Percentiles rank a stretch among this genome's conserved stretches.
These are phyloP conservation scores for Moxostoma hubbsi DNA, from an alignment of 2,797 vertebrate genomes.

Conservation along the genomic window DNA sequence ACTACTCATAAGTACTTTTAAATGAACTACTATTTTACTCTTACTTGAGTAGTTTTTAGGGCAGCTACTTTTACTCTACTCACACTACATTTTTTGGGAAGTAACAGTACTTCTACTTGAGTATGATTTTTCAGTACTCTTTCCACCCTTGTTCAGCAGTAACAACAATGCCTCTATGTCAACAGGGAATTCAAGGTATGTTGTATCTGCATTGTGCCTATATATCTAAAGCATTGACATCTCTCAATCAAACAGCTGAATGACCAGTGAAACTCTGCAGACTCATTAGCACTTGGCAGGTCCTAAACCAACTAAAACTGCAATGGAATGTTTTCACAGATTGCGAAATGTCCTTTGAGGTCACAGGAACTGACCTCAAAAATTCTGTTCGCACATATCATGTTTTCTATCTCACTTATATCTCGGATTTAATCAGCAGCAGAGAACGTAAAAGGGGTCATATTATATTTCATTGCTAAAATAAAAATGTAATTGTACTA, in stretches of 20 bases:
- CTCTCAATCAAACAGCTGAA: not conserved
- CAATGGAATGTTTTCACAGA: conserved; percentile 18
- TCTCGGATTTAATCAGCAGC: not conserved
- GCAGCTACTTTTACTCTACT: no score
- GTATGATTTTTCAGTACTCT: no score
- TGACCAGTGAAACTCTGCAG: not conserved
- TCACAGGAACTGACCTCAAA: not conserved
- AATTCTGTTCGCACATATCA: not conserved
- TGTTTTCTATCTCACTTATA: not conserved
- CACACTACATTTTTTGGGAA: no score
- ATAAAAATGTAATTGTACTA: no score
- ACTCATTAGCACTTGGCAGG: no score
- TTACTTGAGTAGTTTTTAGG: no score
- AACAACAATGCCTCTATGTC: not conserved
- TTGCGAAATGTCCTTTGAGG: conserved; percentile 23
- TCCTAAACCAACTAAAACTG: not conserved
- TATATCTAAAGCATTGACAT: not conserved
- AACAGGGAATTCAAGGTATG: not conserved
- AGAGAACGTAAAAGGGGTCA: not conserved
- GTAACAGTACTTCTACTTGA: no score
- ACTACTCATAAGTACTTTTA: no score
- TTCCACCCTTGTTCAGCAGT: not conserved
- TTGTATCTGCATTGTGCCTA: not conserved
- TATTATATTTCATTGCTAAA: not conserved
- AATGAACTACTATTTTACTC: no score